Evolutionary conservation across 2,888 invertebrate species (phyloP).

Genomic region (Mayetiola destructor): DNA sequence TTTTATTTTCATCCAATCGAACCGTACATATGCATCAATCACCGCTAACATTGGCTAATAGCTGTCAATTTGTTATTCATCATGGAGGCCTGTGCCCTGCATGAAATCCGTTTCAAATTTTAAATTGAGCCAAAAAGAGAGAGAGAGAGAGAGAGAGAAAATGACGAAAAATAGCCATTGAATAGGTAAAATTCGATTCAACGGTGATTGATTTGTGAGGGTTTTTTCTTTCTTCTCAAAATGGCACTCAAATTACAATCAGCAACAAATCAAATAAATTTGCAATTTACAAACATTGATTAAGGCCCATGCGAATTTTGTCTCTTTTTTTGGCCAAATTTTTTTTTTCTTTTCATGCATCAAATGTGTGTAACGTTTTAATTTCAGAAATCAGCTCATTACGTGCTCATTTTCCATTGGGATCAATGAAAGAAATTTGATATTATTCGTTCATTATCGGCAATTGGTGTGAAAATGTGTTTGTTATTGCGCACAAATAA

Average conservation of each 20-base stretch:
- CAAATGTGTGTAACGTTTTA: too few species aligned
- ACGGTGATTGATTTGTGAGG: not conserved
- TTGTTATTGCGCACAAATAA: constrained; percentile 1
- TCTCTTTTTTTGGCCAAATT: not conserved
- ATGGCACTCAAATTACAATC: not conserved
- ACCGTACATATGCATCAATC: constrained; percentile 1
- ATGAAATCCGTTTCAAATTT: not conserved
- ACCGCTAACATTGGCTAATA: not conserved
- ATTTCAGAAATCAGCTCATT: not conserved
- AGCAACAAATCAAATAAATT: not conserved
- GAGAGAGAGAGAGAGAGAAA: too few species aligned
- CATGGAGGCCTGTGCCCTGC: not conserved
- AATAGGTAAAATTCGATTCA: not conserved
- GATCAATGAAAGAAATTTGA: not conserved
- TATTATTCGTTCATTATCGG: not conserved
- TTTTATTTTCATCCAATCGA: not conserved
- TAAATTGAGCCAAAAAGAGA: too few species aligned
- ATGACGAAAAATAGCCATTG: too few species aligned
- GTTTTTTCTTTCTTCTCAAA: not conserved
- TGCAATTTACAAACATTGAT: not conserved
- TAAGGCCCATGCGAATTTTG: not conserved
- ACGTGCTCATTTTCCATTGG: not conserved
- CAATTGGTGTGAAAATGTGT: not conserved
- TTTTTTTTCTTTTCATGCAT: too few species aligned
- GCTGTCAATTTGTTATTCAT: constrained; percentile 1